These are phyloP conservation scores for Centroberyx gerrardi DNA, from an alignment of 2,797 vertebrate genomes.

Conservation along the genomic window DNA sequence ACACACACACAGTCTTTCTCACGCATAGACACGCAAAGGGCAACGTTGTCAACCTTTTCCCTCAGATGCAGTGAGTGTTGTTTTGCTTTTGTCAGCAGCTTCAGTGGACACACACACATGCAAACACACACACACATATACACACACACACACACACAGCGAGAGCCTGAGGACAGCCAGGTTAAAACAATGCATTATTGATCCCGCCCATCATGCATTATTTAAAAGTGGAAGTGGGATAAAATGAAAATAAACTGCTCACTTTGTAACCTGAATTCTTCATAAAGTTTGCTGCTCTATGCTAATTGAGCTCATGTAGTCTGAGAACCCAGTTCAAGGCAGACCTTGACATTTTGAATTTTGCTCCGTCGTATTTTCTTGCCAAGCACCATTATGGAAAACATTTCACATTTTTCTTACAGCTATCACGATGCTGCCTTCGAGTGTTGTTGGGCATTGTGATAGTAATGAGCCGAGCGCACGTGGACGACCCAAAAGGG, in stretches of 20 bases:
- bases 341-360: not conserved
- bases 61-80: conserved; percentile 21
- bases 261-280: conserved; percentile 33
- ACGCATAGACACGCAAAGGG: conserved; percentile 42
- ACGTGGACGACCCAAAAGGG: not conserved
- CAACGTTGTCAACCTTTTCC: conserved; percentile 32
- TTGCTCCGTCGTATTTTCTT: not conserved
- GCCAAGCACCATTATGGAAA: conserved; percentile 10
- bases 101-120: not conserved
- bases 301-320: conserved; percentile 8
- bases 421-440: conserved; percentile 25
- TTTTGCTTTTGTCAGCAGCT: conserved; percentile 36
- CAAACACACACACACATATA: not conserved
- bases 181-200: conserved; percentile 40
- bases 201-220: conserved; percentile 25
- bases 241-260: conserved; percentile 27
- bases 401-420: conserved; percentile 11
- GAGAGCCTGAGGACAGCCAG: not conserved
- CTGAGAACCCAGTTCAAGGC: conserved; percentile 10
- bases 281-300: conserved; percentile 7
- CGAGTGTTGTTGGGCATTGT: conserved; percentile 24
- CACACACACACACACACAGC: conserved; percentile 1
- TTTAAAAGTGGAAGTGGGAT: conserved; percentile 10
- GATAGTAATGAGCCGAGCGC: conserved; percentile 16
- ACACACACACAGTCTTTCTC: not conserved